A percentile compares a stretch with the other conserved stretches of the same genome.
Evolutionary conservation across 2,888 invertebrate genomes (phyloP).

Genomic region (Therioaphis trifolii): DNA sequence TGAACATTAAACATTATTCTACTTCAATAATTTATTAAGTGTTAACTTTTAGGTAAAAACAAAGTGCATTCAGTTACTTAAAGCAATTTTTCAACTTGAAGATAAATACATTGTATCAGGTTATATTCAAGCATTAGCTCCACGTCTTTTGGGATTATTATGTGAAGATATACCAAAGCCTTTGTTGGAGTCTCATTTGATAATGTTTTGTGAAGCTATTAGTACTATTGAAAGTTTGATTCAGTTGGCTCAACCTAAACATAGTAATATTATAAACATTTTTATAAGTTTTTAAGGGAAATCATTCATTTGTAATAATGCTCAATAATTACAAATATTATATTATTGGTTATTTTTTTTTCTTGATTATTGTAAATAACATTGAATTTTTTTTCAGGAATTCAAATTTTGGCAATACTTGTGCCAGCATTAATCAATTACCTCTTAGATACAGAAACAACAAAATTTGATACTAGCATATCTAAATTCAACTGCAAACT

Average conservation of each 20-base stretch:
- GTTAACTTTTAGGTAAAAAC: constrained; percentile 74
- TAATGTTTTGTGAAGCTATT: constrained; percentile 79
- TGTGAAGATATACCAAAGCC: constrained; percentile 76
- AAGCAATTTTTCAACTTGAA: constrained; percentile 80
- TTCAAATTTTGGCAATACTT: constrained; percentile 87
- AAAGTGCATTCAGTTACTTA: constrained; percentile 83
- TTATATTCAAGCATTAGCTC: constrained; percentile 84
- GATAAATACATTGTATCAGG: constrained; percentile 79
- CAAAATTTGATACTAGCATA: constrained; percentile 68
- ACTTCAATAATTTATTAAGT: background rate
- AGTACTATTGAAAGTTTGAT: constrained; percentile 81
- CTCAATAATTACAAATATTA: too few species aligned
- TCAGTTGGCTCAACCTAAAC: constrained; percentile 79
- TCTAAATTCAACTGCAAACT: constrained; percentile 77
- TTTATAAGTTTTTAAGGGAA: background rate
- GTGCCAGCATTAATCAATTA: constrained; percentile 92
- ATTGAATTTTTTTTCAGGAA: constrained; percentile 73
- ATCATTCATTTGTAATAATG: too few species aligned
- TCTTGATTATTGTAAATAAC: too few species aligned
- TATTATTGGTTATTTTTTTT: too few species aligned
- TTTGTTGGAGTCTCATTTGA: constrained; percentile 76
- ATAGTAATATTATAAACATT: constrained; percentile 72
- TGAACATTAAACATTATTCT: too few species aligned
- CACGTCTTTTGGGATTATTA: constrained; percentile 81
- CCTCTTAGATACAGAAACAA: constrained; percentile 76